Evolutionary conservation across 2,888 invertebrate genomes (phyloP), one percentile per base, ranked within the genome.

Genomic region (Dusona sp.): DNA sequence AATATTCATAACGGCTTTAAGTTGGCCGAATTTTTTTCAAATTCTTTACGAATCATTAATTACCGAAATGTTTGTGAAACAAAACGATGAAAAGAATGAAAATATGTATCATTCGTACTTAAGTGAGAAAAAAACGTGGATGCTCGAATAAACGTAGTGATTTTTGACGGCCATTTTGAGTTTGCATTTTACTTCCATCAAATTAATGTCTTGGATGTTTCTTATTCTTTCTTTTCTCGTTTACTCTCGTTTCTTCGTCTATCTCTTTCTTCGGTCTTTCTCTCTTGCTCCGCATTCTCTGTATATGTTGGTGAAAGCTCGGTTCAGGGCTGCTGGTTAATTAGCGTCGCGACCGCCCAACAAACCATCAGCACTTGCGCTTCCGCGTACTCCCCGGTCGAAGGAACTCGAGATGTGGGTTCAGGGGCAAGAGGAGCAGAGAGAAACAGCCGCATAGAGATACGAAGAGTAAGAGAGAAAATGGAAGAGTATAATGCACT

Each of bases 271-370:
- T 65, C 65, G 67, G 79, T 70, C 68, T 45, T 48, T 51, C 74
- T 51, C 78, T 51, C 61, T 38, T 8, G 65, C 72, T 70, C 64
- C 48, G n/a, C n/a, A n/a, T 51, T 61, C 25, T 16, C 19, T 42
- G 0, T 68, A 33, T 45, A 51, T 19, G 45, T 51, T 48, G 75
- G 65, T 75, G 79, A 83, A 79, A 83, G 83, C 85, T 85, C 82
- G 79, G 48, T 54, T 75, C 48, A 67, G 19, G 42, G 61, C 65
- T 75, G 57, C 38, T 75, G 86, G 77, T 86, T 86, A 83, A 86
- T 86, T 86, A 86, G 86, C 83, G 79, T 86, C 86, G 83, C 79
- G 79, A 80, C 86, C 86, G 86, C 77, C 75, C 79, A 83, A 77
- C 86, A 77, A 83, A 85, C 83, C 79, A 83, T 83, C 79, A 72